phyloP scores from a whole-genome alignment of 2,113 vertebrate species.

The Myiozetetes cayanensis region DNA sequence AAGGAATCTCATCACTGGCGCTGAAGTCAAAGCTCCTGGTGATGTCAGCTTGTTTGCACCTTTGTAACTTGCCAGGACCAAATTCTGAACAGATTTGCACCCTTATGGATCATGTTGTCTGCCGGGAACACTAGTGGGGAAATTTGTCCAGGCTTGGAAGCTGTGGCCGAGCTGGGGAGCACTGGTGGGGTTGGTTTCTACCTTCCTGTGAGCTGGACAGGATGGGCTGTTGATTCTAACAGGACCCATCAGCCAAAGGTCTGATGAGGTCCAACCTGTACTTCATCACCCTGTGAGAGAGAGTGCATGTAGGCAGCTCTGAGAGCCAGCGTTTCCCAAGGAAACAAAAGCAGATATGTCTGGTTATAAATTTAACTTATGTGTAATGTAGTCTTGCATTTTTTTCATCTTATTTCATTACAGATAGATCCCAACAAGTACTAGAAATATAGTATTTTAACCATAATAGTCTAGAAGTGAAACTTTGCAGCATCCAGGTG shows the following conservation, averaged over 20 bases:
- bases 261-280: background rate
- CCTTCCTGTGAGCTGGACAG: background rate
- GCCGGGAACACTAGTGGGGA: background rate
- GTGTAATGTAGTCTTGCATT: background rate
- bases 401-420: background rate
- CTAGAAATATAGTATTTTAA: background rate
- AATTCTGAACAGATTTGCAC: slow-evolving; percentile 46
- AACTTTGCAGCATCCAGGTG: background rate
- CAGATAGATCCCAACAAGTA: background rate
- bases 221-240: background rate
- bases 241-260: background rate
- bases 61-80: slow-evolving; percentile 50
- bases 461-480: background rate
- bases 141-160: background rate
- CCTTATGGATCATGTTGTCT: background rate
- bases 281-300: background rate
- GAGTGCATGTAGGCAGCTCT: background rate
- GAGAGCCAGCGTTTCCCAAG: background rate
- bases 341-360: slow-evolving; percentile 33
- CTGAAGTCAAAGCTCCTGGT: slow-evolving; percentile 36
- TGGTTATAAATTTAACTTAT: slow-evolving; percentile 23
- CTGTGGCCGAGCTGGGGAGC: background rate
- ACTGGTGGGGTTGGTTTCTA: background rate
- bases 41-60: slow-evolving; percentile 65
- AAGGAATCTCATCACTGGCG: slow-evolving; percentile 44